phyloP scores from a whole-genome alignment of 2,888 invertebrate species.

The Acrocera orbiculus region DNA sequence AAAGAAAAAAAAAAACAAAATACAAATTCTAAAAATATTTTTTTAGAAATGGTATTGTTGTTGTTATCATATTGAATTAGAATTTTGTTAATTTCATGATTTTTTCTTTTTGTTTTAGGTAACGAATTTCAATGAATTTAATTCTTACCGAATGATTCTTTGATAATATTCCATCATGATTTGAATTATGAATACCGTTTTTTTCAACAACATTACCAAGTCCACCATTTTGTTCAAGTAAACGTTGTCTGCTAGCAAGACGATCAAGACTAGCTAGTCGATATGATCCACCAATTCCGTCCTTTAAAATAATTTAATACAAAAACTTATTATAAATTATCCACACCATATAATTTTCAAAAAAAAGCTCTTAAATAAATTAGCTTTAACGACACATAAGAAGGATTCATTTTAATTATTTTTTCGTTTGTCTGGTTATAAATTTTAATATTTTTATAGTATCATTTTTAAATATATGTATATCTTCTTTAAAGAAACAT shows the following conservation, averaged over 20 bases:
- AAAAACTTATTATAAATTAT: conserved; percentile 1
- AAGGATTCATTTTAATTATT: too few species aligned
- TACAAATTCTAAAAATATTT: too few species aligned
- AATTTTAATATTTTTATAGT: too few species aligned
- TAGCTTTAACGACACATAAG: too few species aligned
- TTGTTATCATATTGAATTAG: too few species aligned
- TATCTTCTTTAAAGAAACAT: too few species aligned
- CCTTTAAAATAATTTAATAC: conserved; percentile 22
- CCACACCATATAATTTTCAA: too few species aligned
- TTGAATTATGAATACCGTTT: conserved; percentile 14
- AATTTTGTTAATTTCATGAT: neutral
- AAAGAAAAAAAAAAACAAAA: too few species aligned
- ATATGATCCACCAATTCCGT: conserved; percentile 57
- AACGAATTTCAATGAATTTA: neutral
- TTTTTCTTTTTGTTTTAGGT: neutral
- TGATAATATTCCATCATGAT: conserved; percentile 6
- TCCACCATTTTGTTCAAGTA: conserved; percentile 44
- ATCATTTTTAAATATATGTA: too few species aligned
- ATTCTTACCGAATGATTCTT: conserved; percentile 8
- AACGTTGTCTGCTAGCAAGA: conserved; percentile 62
- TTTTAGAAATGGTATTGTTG: neutral
- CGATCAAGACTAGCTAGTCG: conserved; percentile 65
- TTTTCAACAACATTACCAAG: conserved; percentile 16
- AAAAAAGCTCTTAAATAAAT: too few species aligned
- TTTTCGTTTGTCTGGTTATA: too few species aligned